Conservation (phyloP, 2,888 invertebrate genomes). For the Andrena minutula region DNA sequence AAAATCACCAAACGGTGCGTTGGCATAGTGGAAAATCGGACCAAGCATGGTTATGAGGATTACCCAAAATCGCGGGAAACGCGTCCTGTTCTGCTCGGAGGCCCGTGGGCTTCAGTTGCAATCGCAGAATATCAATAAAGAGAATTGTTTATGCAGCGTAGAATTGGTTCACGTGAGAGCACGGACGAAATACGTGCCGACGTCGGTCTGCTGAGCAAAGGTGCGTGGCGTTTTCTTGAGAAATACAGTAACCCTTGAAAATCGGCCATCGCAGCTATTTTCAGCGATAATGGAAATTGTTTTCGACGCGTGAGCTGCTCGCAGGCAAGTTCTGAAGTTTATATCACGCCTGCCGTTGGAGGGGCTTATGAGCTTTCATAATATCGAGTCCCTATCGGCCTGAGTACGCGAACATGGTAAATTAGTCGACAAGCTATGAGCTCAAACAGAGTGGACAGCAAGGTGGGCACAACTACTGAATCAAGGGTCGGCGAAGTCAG, state of each 20-base stretch:
- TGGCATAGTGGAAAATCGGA: constrained; percentile 56
- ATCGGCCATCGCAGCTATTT: constrained; percentile 68
- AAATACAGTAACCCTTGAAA: constrained; percentile 68
- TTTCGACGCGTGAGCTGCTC: constrained; percentile 53
- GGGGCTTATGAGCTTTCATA: constrained; percentile 30
- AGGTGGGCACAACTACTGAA: constrained; percentile 54
- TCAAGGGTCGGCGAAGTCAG: constrained; percentile 35
- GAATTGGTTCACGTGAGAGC: not conserved
- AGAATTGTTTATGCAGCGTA: constrained; percentile 7
- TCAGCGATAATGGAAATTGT: constrained; percentile 70
- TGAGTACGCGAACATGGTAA: constrained; percentile 48
- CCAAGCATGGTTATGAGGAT: constrained; percentile 56
- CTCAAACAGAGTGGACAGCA: constrained; percentile 49
- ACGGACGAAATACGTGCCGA: constrained; percentile 17
- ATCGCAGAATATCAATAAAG: constrained; percentile 53
- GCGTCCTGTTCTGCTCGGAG: constrained; percentile 68
- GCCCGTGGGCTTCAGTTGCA: constrained; percentile 45
- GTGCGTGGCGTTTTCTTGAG: constrained; percentile 27
- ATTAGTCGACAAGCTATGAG: constrained; percentile 62
- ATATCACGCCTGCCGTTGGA: constrained; percentile 19
- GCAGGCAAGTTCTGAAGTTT: constrained; percentile 11
- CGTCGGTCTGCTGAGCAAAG: not conserved
- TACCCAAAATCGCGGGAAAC: constrained; percentile 82
- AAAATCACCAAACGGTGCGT: constrained; percentile 43
- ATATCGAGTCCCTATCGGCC: not conserved